Evolutionary conservation across 2,113 vertebrate genomes (phyloP), one percentile per base, ranked within the genome.

Genomic region (Callipepla squamata): DNA sequence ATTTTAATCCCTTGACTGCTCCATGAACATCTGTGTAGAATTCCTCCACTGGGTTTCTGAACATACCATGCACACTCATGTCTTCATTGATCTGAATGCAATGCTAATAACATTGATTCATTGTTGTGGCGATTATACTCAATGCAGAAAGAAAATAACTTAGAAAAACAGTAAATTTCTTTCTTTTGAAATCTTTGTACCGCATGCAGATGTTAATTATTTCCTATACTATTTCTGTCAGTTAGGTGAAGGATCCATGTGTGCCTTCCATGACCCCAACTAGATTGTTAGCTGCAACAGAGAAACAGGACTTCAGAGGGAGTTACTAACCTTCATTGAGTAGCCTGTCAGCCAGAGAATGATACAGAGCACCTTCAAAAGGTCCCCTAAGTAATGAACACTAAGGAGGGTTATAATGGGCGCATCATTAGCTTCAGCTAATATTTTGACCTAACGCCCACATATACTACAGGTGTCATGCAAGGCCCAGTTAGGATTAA

Each of bases 331-430:
- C 84, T 89, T 91, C 95, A 26, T 85, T 85, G 92, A 58, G 73
- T 94, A 89, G 80, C 91, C 91, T 96, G 95, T 96, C 96, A 96
- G 82, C 94, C 77, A 40, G 61, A 47, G 93, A 96, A 94, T 96
- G 95, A 96, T 95, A 87, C 96, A 96, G 87, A 95, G 91, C 91
- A 93, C 95, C 93, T 95, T 92, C 96, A 96, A 95, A 96, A 96
- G 94, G 87, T 89, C 91, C 89, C 87, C 82, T 87, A 92, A 91
- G 89, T 96, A 96, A 96, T 96, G 91, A 95, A 89, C 81, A 80
- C 81, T 89, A 95, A 93, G 94, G 91, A 94, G 94, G 75, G 50
- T 47, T 92, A 94, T 92, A 96, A 94, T 80, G 68, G 89, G 79
- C 51, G 84, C 89, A 92, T 96, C 94, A 94, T 96, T 96, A 96